Evolutionary conservation across 2,113 vertebrate species (phyloP).

Genomic region (Amazona vittata): DNA sequence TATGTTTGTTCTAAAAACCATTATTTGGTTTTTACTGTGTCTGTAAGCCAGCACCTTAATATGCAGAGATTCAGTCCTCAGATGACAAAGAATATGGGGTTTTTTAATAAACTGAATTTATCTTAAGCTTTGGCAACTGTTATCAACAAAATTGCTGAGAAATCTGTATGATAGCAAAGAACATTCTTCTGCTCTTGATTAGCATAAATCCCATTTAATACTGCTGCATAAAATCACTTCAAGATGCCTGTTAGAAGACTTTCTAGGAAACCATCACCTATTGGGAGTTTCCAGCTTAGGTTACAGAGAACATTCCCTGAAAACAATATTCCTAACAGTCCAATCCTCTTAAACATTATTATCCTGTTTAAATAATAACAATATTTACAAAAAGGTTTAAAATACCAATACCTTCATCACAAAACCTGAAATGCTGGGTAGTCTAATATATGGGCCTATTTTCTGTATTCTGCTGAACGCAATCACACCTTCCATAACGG

Average conservation of each 20-base stretch:
- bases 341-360: not conserved
- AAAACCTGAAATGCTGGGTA: not conserved
- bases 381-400: not conserved
- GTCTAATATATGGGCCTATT: not conserved
- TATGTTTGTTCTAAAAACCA: not conserved
- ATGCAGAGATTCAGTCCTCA: not conserved
- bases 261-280: constrained; percentile 48
- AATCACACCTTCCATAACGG: not conserved
- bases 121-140: not conserved
- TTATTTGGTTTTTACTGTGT: not conserved
- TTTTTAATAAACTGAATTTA: not conserved
- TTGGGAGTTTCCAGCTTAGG: constrained; percentile 35
- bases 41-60: not conserved
- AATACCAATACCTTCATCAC: not conserved
- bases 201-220: not conserved
- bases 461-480: not conserved
- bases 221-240: constrained; percentile 24
- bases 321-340: not conserved
- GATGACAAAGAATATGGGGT: not conserved
- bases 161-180: not conserved
- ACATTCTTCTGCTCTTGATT: not conserved
- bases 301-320: not conserved
- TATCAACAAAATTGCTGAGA: not conserved
- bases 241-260: not conserved
- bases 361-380: not conserved